These are phyloP conservation scores for Phymatocera aterrima DNA, from an alignment of 2,888 invertebrate species.

Conservation along the genomic window DNA sequence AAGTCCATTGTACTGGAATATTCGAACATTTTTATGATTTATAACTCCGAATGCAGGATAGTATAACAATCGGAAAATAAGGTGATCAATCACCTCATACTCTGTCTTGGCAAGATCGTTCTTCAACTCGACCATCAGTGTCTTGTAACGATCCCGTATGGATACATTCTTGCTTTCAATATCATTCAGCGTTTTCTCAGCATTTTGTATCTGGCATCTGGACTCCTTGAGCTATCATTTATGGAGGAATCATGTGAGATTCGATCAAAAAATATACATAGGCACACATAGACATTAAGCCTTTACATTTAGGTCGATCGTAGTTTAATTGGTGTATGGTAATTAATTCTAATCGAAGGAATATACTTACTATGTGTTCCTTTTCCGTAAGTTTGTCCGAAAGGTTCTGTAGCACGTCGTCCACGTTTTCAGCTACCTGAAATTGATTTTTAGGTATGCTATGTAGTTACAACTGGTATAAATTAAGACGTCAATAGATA, in stretches of 20 bases:
- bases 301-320: no score
- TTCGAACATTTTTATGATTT: not conserved
- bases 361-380: slow-evolving; percentile 6
- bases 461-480: not conserved
- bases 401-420: slow-evolving; percentile 1
- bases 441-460: not conserved
- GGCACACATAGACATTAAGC: not conserved
- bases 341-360: not conserved
- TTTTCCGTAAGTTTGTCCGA: slow-evolving; percentile 6
- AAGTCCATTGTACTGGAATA: slow-evolving; percentile 33
- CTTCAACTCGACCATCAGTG: slow-evolving; percentile 59
- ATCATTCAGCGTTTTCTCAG: slow-evolving; percentile 54
- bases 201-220: slow-evolving; percentile 24
- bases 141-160: slow-evolving; percentile 55
- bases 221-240: slow-evolving; percentile 30
- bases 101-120: slow-evolving; percentile 61
- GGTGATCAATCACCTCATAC: slow-evolving; percentile 59
- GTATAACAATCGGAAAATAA: not conserved
- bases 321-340: no score
- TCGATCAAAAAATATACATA: no score
- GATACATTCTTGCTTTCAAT: slow-evolving; percentile 55
- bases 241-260: not conserved
- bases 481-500: not conserved
- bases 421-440: slow-evolving; percentile 9
- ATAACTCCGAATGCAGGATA: not conserved